These are phyloP conservation scores for Yasuhikotakia modesta DNA, from an alignment of 2,797 vertebrate genomes.

Conservation along the genomic window DNA sequence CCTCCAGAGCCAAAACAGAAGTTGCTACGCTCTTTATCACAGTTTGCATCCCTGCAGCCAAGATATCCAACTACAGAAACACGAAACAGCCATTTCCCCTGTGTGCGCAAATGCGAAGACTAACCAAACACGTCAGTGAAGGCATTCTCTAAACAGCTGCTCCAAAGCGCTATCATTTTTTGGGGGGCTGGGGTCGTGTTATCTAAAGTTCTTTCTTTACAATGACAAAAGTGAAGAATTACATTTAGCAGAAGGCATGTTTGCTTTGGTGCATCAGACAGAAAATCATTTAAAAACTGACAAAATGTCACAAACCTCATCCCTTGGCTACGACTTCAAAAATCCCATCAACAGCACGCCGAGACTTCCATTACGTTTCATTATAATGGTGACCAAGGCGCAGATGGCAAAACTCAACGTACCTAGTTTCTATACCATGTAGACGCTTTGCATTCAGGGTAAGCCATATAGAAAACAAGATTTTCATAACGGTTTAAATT, in stretches of 20 bases:
- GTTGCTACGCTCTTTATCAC: constrained; percentile 18
- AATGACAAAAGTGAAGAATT: constrained; percentile 37
- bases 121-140: not conserved
- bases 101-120: not conserved
- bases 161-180: constrained; percentile 23
- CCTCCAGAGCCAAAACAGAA: constrained; percentile 23
- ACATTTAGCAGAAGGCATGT: constrained; percentile 23
- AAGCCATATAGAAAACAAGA: not conserved
- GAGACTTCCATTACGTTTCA: constrained; percentile 52
- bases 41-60: constrained; percentile 27
- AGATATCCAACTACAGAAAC: constrained; percentile 13
- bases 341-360: constrained; percentile 41
- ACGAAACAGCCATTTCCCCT: constrained; percentile 26
- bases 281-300: constrained; percentile 51
- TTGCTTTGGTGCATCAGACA: constrained; percentile 46
- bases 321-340: constrained; percentile 47
- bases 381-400: constrained; percentile 45
- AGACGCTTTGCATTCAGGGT: constrained; percentile 19
- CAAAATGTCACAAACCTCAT: constrained; percentile 53
- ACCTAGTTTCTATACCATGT: constrained; percentile 3
- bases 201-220: constrained; percentile 27
- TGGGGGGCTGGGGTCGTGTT: not conserved
- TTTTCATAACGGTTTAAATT: not conserved
- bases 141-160: constrained; percentile 18
- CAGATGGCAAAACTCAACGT: constrained; percentile 22